A percentile compares a stretch with the other conserved stretches of the same genome.
These are phyloP conservation scores for Thamnaconus septentrionalis DNA, from an alignment of 2,113 vertebrate species.

Conservation along the genomic window DNA sequence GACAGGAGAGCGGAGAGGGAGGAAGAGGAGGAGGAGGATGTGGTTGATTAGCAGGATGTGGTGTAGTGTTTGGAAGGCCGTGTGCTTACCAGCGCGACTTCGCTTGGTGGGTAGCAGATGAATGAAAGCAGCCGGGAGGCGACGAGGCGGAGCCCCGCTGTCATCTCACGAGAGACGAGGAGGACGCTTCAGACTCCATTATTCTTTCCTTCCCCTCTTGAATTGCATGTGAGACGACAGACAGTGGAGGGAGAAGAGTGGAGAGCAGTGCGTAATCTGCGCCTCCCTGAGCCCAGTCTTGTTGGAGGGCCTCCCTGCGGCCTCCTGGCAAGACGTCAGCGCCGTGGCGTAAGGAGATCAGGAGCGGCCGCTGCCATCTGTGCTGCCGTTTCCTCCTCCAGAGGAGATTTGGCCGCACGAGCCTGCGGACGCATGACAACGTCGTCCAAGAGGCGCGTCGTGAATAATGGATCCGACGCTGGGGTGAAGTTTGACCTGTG, in stretches of 20 bases:
- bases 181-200: conserved; percentile 1
- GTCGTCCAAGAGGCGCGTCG: conserved; percentile 34
- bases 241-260: not conserved
- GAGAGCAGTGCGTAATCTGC: not conserved
- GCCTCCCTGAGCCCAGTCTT: conserved; percentile 18
- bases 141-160: not conserved
- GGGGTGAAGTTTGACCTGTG: conserved; percentile 9
- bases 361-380: conserved; percentile 31
- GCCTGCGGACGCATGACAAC: not conserved
- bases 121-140: conserved; percentile 29
- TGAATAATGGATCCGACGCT: conserved; percentile 55
- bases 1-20: not conserved
- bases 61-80: not conserved
- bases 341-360: conserved; percentile 35
- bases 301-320: conserved; percentile 40
- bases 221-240: conserved; percentile 6
- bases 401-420: conserved; percentile 24
- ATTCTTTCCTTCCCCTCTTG: conserved; percentile 1
- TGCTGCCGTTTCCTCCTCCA: not conserved
- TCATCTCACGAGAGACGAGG: too few relatives aligned
- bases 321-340: conserved; percentile 39
- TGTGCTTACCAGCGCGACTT: not conserved
- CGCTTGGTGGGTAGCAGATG: conserved; percentile 9
- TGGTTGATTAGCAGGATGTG: conserved; percentile 67
- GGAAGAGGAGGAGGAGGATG: conserved; percentile 59